phyloP scores from a whole-genome alignment of 1,140 invertebrate genomes.

The Neotoxoptera formosana region DNA sequence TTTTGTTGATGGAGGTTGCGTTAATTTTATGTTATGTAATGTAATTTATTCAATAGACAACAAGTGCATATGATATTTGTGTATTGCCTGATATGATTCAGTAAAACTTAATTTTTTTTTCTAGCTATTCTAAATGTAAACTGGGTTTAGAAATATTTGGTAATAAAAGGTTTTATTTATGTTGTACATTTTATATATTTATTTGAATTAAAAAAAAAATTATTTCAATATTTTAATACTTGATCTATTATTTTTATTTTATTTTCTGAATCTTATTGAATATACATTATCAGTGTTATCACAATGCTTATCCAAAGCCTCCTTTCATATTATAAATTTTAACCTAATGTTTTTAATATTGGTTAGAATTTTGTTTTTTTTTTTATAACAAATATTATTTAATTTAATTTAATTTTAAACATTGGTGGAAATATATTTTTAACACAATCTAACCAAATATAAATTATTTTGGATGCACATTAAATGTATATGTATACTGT shows the following conservation, averaged over 20 bases:
- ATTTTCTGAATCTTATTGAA: conserved; percentile 44
- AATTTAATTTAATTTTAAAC: conserved; percentile 24
- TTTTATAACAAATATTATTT: conserved; percentile 11
- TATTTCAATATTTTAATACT: background rate
- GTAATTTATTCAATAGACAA: background rate
- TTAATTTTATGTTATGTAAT: conserved; percentile 61
- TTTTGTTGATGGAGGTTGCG: conserved; percentile 61
- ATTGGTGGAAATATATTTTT: conserved; percentile 30
- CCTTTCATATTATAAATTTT: background rate
- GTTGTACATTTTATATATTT: background rate
- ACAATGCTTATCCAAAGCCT: conserved; percentile 18
- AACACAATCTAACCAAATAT: conserved; percentile 35
- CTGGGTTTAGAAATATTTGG: background rate
- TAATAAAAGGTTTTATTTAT: background rate
- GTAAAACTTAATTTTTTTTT: background rate
- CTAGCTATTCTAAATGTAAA: background rate
- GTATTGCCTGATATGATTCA: conserved; percentile 33
- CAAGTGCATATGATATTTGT: background rate
- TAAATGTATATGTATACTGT: conserved; percentile 29
- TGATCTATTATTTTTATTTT: background rate
- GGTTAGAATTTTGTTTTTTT: conserved; percentile 22
- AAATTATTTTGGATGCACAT: conserved; percentile 3
- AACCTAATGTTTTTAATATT: conserved; percentile 6
- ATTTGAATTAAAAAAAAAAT: background rate
- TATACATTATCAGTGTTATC: background rate